A percentile compares a stretch with the other conserved stretches of the same genome.
Evolutionary conservation across 1,140 invertebrate species (phyloP).

Genomic region (Dendroctonus valens): DNA sequence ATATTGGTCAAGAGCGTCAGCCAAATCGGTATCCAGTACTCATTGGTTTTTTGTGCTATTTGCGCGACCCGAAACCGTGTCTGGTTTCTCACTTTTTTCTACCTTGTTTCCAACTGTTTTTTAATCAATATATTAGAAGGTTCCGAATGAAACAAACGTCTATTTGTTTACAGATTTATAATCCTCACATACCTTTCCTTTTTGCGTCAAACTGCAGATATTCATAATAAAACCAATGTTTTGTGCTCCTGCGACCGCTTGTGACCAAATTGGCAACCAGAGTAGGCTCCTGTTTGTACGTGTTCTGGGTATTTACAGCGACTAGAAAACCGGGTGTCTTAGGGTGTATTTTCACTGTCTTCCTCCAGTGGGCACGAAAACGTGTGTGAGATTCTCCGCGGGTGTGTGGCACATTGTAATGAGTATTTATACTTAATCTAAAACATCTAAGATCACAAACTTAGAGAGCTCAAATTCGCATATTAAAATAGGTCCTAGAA

Average conservation of each 20-base stretch:
- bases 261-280: slow-evolving; percentile 21
- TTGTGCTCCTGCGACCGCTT: background rate
- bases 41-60: no score
- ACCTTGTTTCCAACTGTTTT: no score
- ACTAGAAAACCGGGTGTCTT: slow-evolving; percentile 39
- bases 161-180: slow-evolving; percentile 9
- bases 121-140: no score
- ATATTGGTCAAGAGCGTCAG: no score
- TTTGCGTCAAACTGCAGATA: slow-evolving; percentile 10
- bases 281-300: slow-evolving; percentile 38
- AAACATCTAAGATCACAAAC: slow-evolving; percentile 30
- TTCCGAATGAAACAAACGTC: no score
- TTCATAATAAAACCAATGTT: slow-evolving; percentile 11
- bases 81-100: no score
- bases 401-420: slow-evolving; percentile 22
- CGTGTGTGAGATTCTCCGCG: slow-evolving; percentile 12
- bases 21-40: no score
- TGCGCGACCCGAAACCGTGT: no score
- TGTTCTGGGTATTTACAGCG: slow-evolving; percentile 42
- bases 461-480: slow-evolving; percentile 25
- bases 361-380: background rate
- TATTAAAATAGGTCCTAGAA: slow-evolving; percentile 38
- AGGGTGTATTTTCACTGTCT: slow-evolving; percentile 35
- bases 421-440: slow-evolving; percentile 23
- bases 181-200: slow-evolving; percentile 33